These are phyloP conservation scores for Mastomys natalensis DNA, from an alignment of 2,113 vertebrate species.

Conservation along the genomic window DNA sequence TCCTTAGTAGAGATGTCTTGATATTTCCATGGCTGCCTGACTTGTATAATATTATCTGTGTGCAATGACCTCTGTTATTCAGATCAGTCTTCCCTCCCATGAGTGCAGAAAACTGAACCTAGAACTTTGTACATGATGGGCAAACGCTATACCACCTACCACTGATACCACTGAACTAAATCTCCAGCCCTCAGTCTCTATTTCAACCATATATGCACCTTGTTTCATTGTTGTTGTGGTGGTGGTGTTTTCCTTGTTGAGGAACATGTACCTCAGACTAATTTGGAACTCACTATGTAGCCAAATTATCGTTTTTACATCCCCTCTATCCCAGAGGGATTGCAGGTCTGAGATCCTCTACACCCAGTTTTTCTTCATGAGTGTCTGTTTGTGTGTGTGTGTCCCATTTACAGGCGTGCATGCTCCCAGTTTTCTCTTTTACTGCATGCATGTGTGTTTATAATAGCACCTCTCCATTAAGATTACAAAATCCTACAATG, in stretches of 20 bases:
- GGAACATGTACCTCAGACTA: background rate
- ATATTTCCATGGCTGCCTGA: background rate
- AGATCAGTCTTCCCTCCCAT: background rate
- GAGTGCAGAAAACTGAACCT: background rate
- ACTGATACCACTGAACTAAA: background rate
- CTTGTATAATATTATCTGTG: background rate
- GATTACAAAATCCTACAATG: conserved; percentile 10
- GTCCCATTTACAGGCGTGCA: too few species aligned
- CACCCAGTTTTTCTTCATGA: background rate
- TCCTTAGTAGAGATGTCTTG: background rate
- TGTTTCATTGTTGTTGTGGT: background rate
- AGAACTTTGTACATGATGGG: background rate
- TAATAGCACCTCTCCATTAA: background rate
- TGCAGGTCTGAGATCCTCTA: background rate
- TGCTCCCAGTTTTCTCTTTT: too few species aligned
- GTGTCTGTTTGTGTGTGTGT: background rate
- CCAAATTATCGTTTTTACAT: background rate
- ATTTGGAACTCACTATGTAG: background rate
- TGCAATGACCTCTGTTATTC: background rate
- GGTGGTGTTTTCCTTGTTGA: background rate
- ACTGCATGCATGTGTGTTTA: background rate
- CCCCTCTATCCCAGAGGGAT: background rate
- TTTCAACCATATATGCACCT: background rate
- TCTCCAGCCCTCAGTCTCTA: background rate
- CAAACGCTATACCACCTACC: background rate